Conservation (phyloP, 2,113 vertebrate species). For the Rhadina sibilatrix region DNA sequence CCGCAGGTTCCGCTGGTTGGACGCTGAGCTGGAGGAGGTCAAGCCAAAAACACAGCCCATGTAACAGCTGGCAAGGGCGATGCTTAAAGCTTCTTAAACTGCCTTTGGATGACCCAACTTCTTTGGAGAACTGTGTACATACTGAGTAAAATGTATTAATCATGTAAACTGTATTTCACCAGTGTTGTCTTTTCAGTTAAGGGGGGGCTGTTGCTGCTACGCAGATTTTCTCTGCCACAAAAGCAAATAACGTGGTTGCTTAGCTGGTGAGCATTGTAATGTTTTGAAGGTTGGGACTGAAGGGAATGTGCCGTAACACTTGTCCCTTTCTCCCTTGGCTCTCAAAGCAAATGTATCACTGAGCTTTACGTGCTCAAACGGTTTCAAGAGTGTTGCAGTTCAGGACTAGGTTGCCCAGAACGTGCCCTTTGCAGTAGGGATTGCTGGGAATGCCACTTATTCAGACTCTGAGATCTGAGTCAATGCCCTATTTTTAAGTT, state of each 20-base stretch:
- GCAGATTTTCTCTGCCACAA: background rate
- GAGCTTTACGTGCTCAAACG: background rate
- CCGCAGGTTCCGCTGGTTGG: conserved; percentile 85
- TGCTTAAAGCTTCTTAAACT: background rate
- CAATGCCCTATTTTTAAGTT: background rate
- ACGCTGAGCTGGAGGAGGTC: conserved; percentile 80
- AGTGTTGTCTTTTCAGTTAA: background rate
- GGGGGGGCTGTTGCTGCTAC: background rate
- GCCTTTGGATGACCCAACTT: background rate
- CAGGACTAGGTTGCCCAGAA: fast-evolving
- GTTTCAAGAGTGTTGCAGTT: background rate
- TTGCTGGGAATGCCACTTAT: background rate
- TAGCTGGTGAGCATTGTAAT: background rate
- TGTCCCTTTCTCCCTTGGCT: background rate
- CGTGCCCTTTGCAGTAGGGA: fast-evolving
- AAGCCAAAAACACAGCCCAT: conserved; percentile 82
- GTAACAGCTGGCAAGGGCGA: conserved; percentile 51
- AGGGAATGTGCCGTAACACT: background rate
- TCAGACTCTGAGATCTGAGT: background rate
- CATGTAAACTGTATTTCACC: background rate
- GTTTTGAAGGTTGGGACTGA: background rate
- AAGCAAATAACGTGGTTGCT: background rate
- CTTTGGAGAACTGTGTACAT: conserved; percentile 29
- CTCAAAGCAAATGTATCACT: background rate
- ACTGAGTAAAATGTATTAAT: conserved; percentile 49